Evolutionary conservation across 1,140 invertebrate species (phyloP), one percentile per base, ranked within the genome.

Genomic region (Ceratitis capitata): DNA sequence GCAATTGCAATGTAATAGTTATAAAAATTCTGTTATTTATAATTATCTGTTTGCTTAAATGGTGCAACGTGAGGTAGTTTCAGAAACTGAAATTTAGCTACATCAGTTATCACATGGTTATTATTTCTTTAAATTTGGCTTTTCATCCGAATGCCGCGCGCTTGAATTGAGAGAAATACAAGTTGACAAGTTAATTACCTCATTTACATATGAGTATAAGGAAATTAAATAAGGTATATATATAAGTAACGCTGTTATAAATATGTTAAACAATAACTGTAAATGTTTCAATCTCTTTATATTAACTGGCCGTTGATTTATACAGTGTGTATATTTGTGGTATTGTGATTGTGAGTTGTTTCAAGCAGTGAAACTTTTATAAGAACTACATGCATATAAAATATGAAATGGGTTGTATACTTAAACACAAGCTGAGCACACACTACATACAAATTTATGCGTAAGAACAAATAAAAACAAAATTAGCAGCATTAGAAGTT

Each of bases 21-120:
- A 29, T 51, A 39, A 53, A 35, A 51, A 29, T 82, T 82, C 42
- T 26, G 35, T 82, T 82, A 56, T 58, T 53, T 32, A 56, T 39
- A 56, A 56, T 58, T 51, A 39, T 45, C 35, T 45, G 1, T 64
- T 64, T 64, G 39, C 69, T 78, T 78, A 32, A 78, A 78, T 78
- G 39, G 69, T 42, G 39, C 69, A 78, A 78, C 19, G 35, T 78
- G 69, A 78, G 69, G 69, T 78, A 78, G 69, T 39, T 78, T 78
- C 45, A 78, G 19, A 45, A 78, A 45, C 19, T 45, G 69, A 78
- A 26, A 45, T 78, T 78, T 78, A 26, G 69, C 39, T 78, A 45
- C 39, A 78, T 78, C 69, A 78, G 69, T 78, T 78, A 78, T 45
- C 69, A 78, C 69, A 78, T 45, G 7, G 69, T n/a, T n/a, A 14